Base-by-base conservation (phyloP, 2,113 vertebrate genomes). In the Peromyscus leucopus region DNA sequence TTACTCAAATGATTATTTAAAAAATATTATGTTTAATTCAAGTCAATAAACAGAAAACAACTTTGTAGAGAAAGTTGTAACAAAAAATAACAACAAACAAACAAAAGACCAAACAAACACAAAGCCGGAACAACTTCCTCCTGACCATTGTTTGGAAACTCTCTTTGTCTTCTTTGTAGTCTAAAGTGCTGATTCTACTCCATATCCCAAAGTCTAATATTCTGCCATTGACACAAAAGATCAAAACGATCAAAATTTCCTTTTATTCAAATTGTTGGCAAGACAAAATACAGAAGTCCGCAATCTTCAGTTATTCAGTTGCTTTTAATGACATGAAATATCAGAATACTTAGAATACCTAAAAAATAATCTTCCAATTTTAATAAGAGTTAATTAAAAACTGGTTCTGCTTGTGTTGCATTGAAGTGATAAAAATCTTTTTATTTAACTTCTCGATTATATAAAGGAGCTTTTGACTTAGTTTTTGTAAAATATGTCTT, bases 401-500 rank as follows among this genome's bases (percentile, higher is more conserved):
- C 28, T 89, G n/a, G 42, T 95, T 97, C 76, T 93, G 88, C 39
- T 79, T 46, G 48, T 93, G 21, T 82, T 69, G 26, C 17, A 51
- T 10, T 24, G 39, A 88, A 89, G 88, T 79, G 39, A 91, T 36
- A 93, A 95, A 83, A 85, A 39, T 89, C 12, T 95, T 94, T 92
- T 26, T 67, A 88, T 67, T 97, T 95, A 93, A 59, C 33, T 84
- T 61, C 69, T 95, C 36, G 74, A 67, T 84, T 61, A 78, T 94
- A 97, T 91, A 33, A 85, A 92, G 33, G 15, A 82, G 28, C 9
- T 94, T 97, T 90, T 85, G 74, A 96, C 82, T 78, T 96, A 55
- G 31, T 24, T 72, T 96, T 96, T 7, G 1, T 65, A 74, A 88
- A 78, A 26, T 67, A 13, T 84, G 10, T 80, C 24, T 90, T 93